Evolutionary conservation across 2,888 invertebrate species (phyloP).

Genomic region (Acronicta psi): DNA sequence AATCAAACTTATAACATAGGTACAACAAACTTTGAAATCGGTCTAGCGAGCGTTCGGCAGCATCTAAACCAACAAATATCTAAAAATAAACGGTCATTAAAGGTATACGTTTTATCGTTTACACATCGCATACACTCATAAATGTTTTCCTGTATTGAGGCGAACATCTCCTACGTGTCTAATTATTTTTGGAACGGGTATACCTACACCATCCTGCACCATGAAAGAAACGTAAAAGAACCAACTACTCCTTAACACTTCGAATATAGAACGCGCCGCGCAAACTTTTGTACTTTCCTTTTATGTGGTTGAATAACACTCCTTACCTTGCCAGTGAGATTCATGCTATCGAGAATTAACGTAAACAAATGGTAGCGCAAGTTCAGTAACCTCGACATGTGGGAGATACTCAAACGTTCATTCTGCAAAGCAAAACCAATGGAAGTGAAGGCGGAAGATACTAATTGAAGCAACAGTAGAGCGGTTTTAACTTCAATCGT

Average conservation of each 20-base stretch:
- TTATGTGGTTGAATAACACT: slow-evolving; percentile 39
- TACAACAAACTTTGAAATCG: slow-evolving; percentile 13
- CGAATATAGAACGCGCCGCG: slow-evolving; percentile 28
- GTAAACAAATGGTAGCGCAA: slow-evolving; percentile 49
- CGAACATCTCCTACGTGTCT: slow-evolving; percentile 55
- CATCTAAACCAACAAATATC: slow-evolving; percentile 55
- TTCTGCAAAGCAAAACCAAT: slow-evolving; percentile 60
- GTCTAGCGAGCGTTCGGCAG: slow-evolving; percentile 13
- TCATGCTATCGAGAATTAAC: slow-evolving; percentile 35
- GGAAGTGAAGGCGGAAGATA: slow-evolving; percentile 55
- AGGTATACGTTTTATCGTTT: slow-evolving; percentile 65
- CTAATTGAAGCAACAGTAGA: slow-evolving; percentile 55
- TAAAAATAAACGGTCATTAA: slow-evolving; percentile 65
- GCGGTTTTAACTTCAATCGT: slow-evolving; percentile 46
- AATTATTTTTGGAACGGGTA: slow-evolving; percentile 64
- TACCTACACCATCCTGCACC: slow-evolving; percentile 14
- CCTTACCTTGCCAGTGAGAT: slow-evolving; percentile 26
- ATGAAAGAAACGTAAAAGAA: slow-evolving; percentile 22
- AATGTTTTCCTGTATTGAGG: slow-evolving; percentile 72
- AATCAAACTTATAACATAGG: neutral
- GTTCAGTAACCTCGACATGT: slow-evolving; percentile 55
- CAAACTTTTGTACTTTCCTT: slow-evolving; percentile 48
- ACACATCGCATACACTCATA: slow-evolving; percentile 70
- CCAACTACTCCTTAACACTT: slow-evolving; percentile 27
- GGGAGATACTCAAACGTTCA: slow-evolving; percentile 50